phyloP scores from a whole-genome alignment of 2,888 invertebrate genomes.

The Megalurothrips usitatus region DNA sequence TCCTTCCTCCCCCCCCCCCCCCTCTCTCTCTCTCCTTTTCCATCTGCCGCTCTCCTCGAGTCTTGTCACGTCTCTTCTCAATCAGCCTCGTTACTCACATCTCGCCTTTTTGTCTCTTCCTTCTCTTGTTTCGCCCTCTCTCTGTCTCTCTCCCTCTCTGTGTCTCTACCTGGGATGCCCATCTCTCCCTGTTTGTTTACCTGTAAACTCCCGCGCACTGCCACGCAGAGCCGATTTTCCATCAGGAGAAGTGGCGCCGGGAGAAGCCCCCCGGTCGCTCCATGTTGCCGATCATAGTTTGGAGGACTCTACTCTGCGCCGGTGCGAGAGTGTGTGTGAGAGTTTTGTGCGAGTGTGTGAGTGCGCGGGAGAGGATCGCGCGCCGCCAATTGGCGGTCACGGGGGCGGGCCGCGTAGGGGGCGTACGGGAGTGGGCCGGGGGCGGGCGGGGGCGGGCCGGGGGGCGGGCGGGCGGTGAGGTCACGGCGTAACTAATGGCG shows the following conservation, averaged over 20 bases:
- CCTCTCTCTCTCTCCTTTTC: not conserved
- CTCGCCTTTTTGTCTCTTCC: not conserved
- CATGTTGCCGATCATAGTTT: too few relatives aligned
- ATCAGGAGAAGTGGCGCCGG: too few relatives aligned
- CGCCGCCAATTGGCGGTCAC: not conserved
- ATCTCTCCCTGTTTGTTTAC: not conserved
- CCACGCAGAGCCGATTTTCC: not conserved
- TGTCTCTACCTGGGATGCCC: not conserved
- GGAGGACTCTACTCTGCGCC: not conserved
- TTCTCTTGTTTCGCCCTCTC: not conserved
- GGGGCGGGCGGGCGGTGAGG: not conserved
- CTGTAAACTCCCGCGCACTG: not conserved
- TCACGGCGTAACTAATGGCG: conserved; percentile 4
- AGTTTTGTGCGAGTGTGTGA: not conserved
- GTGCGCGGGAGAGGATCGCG: not conserved
- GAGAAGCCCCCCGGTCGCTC: too few relatives aligned
- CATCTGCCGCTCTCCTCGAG: not conserved
- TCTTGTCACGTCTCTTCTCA: conserved; percentile 6
- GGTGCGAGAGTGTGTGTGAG: not conserved
- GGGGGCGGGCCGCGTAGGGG: too few relatives aligned
- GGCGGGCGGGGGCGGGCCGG: too few relatives aligned
- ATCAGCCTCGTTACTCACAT: conserved; percentile 20
- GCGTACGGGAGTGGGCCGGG: too few relatives aligned
- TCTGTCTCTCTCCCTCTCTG: not conserved
- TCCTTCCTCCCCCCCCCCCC: not conserved